Conservation (phyloP, 2,113 vertebrate genomes). For the Girardinichthys multiradiatus region DNA sequence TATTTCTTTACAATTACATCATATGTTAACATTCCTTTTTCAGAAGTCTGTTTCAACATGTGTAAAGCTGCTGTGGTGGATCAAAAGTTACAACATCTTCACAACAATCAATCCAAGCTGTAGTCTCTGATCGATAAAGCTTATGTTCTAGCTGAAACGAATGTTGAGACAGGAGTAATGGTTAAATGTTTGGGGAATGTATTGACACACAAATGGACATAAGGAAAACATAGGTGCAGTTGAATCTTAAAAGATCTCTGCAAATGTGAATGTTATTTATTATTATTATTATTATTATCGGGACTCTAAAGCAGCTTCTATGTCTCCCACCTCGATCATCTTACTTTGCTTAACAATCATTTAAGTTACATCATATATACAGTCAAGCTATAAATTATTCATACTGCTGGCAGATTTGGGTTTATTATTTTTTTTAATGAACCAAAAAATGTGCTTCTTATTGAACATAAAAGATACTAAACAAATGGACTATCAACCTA, state of each 20-base stretch:
- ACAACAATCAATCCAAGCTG: constrained; percentile 48
- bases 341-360: neutral
- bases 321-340: neutral
- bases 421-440: too few species aligned
- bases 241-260: neutral
- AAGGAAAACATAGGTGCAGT: neutral
- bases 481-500: too few species aligned
- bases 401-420: too few species aligned
- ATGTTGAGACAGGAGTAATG: constrained; percentile 27
- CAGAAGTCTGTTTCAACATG: constrained; percentile 13
- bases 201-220: constrained; percentile 3
- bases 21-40: neutral
- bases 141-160: constrained; percentile 49
- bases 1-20: neutral
- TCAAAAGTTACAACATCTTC: constrained; percentile 39
- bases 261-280: constrained; percentile 1
- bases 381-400: too few species aligned
- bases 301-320: neutral
- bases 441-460: too few species aligned
- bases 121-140: constrained; percentile 60
- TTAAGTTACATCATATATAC: neutral
- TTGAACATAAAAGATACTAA: too few species aligned
- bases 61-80: constrained; percentile 25
- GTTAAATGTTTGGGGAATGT: constrained; percentile 21
- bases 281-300: neutral